These are phyloP conservation scores for Empidonax alnorum DNA, from an alignment of 2,113 vertebrate species.

Conservation along the genomic window DNA sequence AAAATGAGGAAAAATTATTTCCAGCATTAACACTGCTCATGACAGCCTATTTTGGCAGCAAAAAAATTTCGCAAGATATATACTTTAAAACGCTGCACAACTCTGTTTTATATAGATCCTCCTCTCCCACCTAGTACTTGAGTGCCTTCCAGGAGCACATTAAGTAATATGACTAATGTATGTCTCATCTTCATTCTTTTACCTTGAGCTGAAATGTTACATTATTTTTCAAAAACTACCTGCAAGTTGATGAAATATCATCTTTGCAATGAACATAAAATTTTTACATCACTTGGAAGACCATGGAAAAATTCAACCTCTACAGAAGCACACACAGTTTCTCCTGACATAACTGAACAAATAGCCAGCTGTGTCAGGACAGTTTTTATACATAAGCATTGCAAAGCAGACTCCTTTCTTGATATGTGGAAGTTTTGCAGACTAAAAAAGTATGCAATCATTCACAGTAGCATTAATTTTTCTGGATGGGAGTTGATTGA, in stretches of 20 bases:
- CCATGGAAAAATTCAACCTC: neutral
- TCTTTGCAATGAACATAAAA: conserved; percentile 10
- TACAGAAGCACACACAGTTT: neutral
- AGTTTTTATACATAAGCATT: neutral
- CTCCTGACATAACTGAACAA: neutral
- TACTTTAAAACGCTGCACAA: neutral
- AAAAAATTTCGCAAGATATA: neutral
- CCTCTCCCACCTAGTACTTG: neutral
- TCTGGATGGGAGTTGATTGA: neutral
- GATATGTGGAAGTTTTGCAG: neutral
- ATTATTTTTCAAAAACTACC: conserved; percentile 45
- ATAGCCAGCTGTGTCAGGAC: neutral
- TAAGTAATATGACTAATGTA: conserved; percentile 46
- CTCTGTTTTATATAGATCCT: neutral
- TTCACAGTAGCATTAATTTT: neutral
- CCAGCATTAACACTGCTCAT: neutral
- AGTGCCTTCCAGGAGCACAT: conserved; percentile 21
- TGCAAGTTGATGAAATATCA: conserved; percentile 4
- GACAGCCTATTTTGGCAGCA: conserved; percentile 4
- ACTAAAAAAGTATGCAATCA: neutral
- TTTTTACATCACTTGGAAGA: conserved; percentile 7
- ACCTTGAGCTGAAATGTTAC: conserved; percentile 3
- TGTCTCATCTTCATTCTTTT: conserved; percentile 16
- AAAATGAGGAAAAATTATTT: conserved; percentile 35
- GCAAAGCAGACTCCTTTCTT: neutral